phyloP scores from a whole-genome alignment of 2,888 invertebrate genomes.

The Schizotus pectinicornis region DNA sequence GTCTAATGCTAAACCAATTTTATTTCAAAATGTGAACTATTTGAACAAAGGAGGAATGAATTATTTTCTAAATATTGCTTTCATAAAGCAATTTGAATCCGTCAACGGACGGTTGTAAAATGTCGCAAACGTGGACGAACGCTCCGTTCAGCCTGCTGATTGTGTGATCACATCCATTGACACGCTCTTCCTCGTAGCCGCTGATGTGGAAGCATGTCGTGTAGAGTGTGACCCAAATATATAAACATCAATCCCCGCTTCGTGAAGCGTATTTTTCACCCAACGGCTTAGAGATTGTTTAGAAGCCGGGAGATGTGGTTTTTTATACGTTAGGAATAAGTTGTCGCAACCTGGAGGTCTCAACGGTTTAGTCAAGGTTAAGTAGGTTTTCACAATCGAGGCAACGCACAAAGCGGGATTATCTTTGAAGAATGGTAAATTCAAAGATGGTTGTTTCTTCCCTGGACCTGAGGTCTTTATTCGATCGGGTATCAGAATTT shows the following conservation, averaged over 20 bases:
- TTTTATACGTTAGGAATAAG: constrained; percentile 30
- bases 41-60: no score
- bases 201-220: constrained; percentile 35
- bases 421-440: constrained; percentile 24
- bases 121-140: background rate
- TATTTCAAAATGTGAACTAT: no score
- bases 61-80: no score
- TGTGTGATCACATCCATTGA: constrained; percentile 29
- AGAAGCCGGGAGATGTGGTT: constrained; percentile 29
- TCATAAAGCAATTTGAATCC: no score
- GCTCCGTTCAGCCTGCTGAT: constrained; percentile 29
- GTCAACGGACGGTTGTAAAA: no score
- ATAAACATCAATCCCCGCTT: constrained; percentile 27
- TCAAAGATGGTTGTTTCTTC: constrained; percentile 26
- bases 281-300: constrained; percentile 35
- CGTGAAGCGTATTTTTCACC: constrained; percentile 25
- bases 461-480: constrained; percentile 24
- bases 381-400: constrained; percentile 20
- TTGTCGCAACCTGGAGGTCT: constrained; percentile 4
- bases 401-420: constrained; percentile 26
- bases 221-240: constrained; percentile 33
- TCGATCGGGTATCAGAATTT: constrained; percentile 22
- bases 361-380: constrained; percentile 22
- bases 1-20: no score
- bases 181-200: constrained; percentile 30